Conservation (phyloP, 2,113 vertebrate genomes). For the Hyla sarda region DNA sequence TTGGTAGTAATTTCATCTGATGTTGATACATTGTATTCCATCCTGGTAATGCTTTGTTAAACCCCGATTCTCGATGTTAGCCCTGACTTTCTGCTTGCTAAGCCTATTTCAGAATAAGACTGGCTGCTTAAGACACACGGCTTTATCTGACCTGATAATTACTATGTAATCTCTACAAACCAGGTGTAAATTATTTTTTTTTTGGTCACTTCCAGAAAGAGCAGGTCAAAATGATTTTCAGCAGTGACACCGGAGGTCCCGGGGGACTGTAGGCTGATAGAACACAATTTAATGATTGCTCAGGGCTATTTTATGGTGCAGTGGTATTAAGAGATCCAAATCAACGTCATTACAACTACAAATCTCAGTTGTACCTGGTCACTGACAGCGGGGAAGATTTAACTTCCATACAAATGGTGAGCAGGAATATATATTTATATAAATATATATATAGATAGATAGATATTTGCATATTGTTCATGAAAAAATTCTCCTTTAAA, state of each 20-base stretch:
- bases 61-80: background rate
- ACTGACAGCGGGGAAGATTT: background rate
- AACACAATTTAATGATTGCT: conserved; percentile 53
- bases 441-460: too few relatives aligned
- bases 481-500: too few relatives aligned
- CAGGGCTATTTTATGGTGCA: conserved; percentile 1
- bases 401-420: background rate
- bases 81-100: background rate
- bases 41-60: background rate
- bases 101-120: conserved; percentile 30
- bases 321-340: conserved; percentile 48
- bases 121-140: background rate
- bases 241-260: conserved; percentile 8
- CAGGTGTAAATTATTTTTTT: conserved; percentile 5
- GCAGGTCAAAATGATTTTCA: conserved; percentile 57
- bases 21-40: background rate
- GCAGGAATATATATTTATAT: too few relatives aligned
- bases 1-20: background rate
- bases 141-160: conserved; percentile 39
- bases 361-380: conserved; percentile 22
- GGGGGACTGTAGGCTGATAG: conserved; percentile 18
- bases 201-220: conserved; percentile 33
- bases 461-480: too few relatives aligned
- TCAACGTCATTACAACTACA: conserved; percentile 55
- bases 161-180: conserved; percentile 42